Conservation (phyloP, 2,888 invertebrate species). For the Dicycla oo region DNA sequence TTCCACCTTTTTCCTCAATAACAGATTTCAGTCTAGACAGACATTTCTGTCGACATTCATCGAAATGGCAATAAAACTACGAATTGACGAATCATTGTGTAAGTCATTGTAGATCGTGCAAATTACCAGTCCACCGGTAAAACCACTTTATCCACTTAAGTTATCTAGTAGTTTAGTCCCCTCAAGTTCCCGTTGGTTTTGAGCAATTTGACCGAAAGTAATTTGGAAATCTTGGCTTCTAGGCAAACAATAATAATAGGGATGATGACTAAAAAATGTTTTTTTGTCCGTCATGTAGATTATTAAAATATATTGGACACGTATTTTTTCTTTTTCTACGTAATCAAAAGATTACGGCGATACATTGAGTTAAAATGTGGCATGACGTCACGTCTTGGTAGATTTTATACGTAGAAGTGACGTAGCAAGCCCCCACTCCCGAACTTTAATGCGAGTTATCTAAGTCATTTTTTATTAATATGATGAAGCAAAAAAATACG, state of each 20-base stretch:
- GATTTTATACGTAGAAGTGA: too few species aligned
- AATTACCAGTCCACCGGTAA: slow-evolving; percentile 7
- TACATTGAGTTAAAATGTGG: too few species aligned
- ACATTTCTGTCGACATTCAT: not conserved
- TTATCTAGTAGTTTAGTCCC: not conserved
- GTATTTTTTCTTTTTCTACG: too few species aligned
- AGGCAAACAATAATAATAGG: not conserved
- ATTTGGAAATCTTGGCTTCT: not conserved
- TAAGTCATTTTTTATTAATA: too few species aligned
- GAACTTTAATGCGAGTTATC: too few species aligned
- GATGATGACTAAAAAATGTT: too few species aligned
- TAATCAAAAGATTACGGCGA: too few species aligned
- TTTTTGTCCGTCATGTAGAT: too few species aligned
- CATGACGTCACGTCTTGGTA: too few species aligned
- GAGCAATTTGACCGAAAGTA: not conserved
- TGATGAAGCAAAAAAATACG: too few species aligned
- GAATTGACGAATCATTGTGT: not conserved
- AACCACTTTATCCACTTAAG: slow-evolving; percentile 5
- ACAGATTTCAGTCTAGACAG: slow-evolving; percentile 2
- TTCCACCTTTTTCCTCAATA: not conserved
- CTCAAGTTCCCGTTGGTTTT: slow-evolving; percentile 4
- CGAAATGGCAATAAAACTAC: slow-evolving; percentile 10
- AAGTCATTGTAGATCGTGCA: slow-evolving; percentile 15
- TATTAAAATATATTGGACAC: too few species aligned
- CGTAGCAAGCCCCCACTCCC: too few species aligned